Evolutionary conservation across 2,888 invertebrate genomes (phyloP).

Genomic region (Ophion ellenae): DNA sequence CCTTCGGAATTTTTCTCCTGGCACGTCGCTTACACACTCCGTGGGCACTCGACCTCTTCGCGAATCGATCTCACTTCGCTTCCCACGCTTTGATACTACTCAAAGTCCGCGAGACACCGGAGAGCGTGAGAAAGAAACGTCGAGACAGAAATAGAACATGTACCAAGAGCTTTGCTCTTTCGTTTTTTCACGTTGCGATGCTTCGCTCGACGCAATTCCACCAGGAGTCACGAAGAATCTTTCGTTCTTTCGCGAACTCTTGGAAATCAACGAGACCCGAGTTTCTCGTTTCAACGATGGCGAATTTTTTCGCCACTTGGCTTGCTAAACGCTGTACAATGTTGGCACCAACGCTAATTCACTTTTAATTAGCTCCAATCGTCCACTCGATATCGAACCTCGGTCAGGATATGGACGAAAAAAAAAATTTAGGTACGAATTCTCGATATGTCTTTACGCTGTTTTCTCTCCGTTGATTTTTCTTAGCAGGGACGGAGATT

Average conservation of each 20-base stretch:
- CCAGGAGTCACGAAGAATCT: not conserved
- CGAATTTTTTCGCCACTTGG: conserved; percentile 9
- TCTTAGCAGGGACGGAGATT: not conserved
- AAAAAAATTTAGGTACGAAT: conserved; percentile 10
- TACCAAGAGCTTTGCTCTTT: conserved; percentile 1
- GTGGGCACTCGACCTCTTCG: conserved; percentile 25
- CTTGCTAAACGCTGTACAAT: conserved; percentile 9
- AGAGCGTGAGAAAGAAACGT: not conserved
- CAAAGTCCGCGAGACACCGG: conserved; percentile 6
- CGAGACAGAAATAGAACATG: not conserved
- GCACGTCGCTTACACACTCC: conserved; percentile 13
- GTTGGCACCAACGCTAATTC: not conserved
- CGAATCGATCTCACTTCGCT: conserved; percentile 43
- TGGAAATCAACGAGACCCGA: not conserved
- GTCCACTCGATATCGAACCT: conserved; percentile 5
- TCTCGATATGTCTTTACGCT: not conserved
- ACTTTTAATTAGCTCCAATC: conserved; percentile 32
- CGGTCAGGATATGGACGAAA: not conserved
- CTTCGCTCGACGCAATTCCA: conserved; percentile 7
- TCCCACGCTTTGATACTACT: conserved; percentile 16
- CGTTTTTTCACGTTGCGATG: not conserved
- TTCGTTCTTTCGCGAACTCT: not conserved
- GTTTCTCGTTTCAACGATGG: conserved; percentile 7
- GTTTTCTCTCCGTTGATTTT: not conserved
- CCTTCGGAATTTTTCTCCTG: not conserved